Evolutionary conservation across 53 echinoderm and acorn worm species (phyloP).

Genomic region (Hippasteria phrygiana): DNA sequence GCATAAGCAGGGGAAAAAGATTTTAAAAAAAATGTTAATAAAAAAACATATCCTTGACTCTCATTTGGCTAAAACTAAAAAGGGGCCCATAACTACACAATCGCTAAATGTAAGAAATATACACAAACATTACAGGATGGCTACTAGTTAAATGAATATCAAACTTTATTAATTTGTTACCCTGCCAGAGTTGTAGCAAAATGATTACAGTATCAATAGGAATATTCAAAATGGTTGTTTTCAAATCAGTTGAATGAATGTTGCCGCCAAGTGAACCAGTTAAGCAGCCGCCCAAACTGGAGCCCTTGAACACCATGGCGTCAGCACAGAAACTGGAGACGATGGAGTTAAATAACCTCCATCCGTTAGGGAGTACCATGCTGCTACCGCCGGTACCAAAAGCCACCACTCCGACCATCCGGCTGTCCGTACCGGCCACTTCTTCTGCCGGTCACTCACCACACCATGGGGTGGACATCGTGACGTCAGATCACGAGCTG

Average conservation of each 20-base stretch:
- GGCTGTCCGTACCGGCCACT: slow-evolving; percentile 78
- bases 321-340: slow-evolving; percentile 47
- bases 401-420: slow-evolving; percentile 81
- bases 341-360: slow-evolving; percentile 54
- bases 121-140: too few species aligned
- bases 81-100: too few species aligned
- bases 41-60: too few species aligned
- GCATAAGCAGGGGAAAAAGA: too few species aligned
- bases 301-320: slow-evolving; percentile 20
- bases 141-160: too few species aligned
- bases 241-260: slow-evolving; percentile 18
- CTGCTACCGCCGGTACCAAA: slow-evolving; percentile 42
- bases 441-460: slow-evolving; percentile 56
- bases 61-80: too few species aligned
- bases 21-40: too few species aligned
- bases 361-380: slow-evolving; percentile 43
- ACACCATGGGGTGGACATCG: slow-evolving; percentile 36
- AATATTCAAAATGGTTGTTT: neutral
- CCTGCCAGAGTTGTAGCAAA: too few species aligned
- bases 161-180: too few species aligned
- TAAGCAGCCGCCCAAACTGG: slow-evolving; percentile 20
- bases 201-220: too few species aligned
- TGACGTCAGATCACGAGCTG: slow-evolving; percentile 37
- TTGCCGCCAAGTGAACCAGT: neutral
- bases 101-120: too few species aligned